Evolutionary conservation across 2,888 invertebrate species (phyloP), one percentile per base, ranked within the genome.

Genomic region (Falcaria lacertinaria): DNA sequence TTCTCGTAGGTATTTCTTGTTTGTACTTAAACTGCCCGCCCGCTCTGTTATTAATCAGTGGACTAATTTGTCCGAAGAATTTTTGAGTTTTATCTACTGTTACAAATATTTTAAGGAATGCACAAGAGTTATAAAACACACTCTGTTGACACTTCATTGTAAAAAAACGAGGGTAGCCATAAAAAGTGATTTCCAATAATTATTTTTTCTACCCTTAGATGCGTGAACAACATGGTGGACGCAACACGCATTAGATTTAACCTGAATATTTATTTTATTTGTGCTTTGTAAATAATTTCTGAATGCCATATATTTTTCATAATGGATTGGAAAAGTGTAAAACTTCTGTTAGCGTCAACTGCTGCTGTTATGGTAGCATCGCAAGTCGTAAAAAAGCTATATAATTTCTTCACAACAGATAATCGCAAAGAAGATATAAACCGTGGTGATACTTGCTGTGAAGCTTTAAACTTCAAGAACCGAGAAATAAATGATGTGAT

Each of bases 401-500:
- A 79, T 50, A 79, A 72, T 39, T 84, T 85, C 59, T 80, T 85
- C 44, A 78, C 68, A 39, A 57, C 56, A 34, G 65, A 65, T 44
- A 49, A 54, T 39, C 62, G 65, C 53, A 42, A 64, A 25, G 73
- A 76, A 48, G 50, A 11, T 11, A 11, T 49, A 15, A 58, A 51
- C 32, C 60, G 47, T 38, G 74, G 82, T 33, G 79, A 84, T 44
- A 57, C 64, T 33, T 76, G 75, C 54, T 75, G 68, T 53, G 86
- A 85, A 54, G 55, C 75, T 34, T 50, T 80, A 40, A 69, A 61
- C 50, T 57, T 63, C 32, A 89, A 71, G 58, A 81, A 78, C 56
- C 79, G 82, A 52, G 89, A 89, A 62, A 87, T 89, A 50, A 88
- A 88, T 50, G 89, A 89, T 56, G 89, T 89, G 0, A 86, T 89